A percentile compares a stretch with the other conserved stretches of the same genome.
Conservation (phyloP, 2,888 invertebrate species). For the Agonopterix subpropinquella region DNA sequence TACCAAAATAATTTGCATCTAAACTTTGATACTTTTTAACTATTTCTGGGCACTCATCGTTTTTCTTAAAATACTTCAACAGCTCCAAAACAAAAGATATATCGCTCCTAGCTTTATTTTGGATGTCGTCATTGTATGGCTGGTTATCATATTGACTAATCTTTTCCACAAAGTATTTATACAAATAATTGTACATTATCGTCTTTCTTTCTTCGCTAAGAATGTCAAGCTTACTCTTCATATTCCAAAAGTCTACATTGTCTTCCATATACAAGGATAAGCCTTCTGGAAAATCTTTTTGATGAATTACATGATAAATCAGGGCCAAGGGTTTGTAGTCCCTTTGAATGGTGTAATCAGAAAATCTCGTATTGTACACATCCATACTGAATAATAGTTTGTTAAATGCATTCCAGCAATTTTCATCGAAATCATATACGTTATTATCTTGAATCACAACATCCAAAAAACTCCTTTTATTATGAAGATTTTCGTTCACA, state of each 20-base stretch:
- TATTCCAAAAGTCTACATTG: slow-evolving; percentile 1
- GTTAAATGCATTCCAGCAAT: slow-evolving; percentile 40
- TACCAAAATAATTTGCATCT: background rate
- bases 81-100: slow-evolving; percentile 19
- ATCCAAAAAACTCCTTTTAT: slow-evolving; percentile 32
- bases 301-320: slow-evolving; percentile 33
- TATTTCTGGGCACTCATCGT: slow-evolving; percentile 29
- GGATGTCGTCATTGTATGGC: slow-evolving; percentile 16
- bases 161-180: slow-evolving; percentile 23
- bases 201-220: slow-evolving; percentile 18
- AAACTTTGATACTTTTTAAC: slow-evolving; percentile 1
- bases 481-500: slow-evolving; percentile 29
- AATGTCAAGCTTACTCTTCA: slow-evolving; percentile 9
- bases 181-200: slow-evolving; percentile 12
- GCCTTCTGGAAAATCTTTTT: slow-evolving; percentile 25
- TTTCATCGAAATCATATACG: slow-evolving; percentile 32
- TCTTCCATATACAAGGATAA: slow-evolving; percentile 4
- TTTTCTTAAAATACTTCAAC: slow-evolving; percentile 24
- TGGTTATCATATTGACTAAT: slow-evolving; percentile 18
- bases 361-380: slow-evolving; percentile 24
- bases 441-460: slow-evolving; percentile 25
- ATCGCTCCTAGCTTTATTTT: slow-evolving; percentile 14
- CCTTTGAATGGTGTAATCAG: no score
- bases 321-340: slow-evolving; percentile 12
- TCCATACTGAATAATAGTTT: slow-evolving; percentile 37